Percentiles rank a stretch among this genome's conserved stretches.
phyloP scores from a whole-genome alignment of 2,888 invertebrate species.

The Alcis repandata region DNA sequence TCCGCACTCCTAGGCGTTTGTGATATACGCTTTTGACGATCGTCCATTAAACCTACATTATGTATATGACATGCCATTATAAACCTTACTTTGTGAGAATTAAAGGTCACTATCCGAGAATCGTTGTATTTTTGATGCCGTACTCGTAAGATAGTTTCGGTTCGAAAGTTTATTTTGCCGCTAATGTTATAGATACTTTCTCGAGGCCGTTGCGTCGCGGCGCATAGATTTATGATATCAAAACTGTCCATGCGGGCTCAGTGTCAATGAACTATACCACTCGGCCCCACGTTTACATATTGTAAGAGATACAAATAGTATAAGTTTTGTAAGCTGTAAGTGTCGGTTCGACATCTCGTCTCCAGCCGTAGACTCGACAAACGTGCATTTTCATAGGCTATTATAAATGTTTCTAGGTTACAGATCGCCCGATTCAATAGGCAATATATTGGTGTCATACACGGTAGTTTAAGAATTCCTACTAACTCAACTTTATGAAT shows the following conservation, averaged over 20 bases:
- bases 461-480: constrained; percentile 19
- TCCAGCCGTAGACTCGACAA: constrained; percentile 37
- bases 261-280: constrained; percentile 45
- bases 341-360: constrained; percentile 35
- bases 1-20: constrained; percentile 64
- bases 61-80: constrained; percentile 57
- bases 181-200: constrained; percentile 37
- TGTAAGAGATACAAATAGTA: constrained; percentile 47
- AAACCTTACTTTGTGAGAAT: constrained; percentile 50
- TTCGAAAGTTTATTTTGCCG: constrained; percentile 34
- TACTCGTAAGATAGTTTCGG: constrained; percentile 38
- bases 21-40: constrained; percentile 84
- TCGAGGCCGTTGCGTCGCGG: constrained; percentile 45
- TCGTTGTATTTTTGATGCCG: constrained; percentile 47
- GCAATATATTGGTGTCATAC: constrained; percentile 16
- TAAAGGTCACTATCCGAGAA: constrained; percentile 44
- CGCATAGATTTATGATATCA: constrained; percentile 41
- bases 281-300: constrained; percentile 47
- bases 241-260: constrained; percentile 49
- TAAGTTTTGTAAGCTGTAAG: constrained; percentile 50
- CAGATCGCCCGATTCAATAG: constrained; percentile 16
- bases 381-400: constrained; percentile 30
- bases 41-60: constrained; percentile 75
- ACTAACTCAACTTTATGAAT: constrained; percentile 29
- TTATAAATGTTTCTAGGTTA: constrained; percentile 42